A percentile compares a stretch with the other conserved stretches of the same genome.
Evolutionary conservation across 2,113 vertebrate genomes (phyloP).

Genomic region (Fulica atra): DNA sequence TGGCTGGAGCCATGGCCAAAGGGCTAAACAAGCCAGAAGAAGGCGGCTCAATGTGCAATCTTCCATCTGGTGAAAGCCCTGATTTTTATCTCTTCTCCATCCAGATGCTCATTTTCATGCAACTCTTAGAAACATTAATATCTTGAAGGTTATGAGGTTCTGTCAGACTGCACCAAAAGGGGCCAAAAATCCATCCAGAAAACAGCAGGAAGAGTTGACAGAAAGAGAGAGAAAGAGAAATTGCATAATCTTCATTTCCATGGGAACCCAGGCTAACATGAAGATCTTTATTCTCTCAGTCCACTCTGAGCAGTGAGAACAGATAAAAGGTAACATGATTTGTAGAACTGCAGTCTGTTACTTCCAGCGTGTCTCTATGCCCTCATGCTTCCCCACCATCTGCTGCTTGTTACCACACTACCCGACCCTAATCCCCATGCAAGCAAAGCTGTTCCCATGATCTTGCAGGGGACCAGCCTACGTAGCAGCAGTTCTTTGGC

Average conservation of each 20-base stretch:
- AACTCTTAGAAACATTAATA: not conserved
- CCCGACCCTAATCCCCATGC: accelerated
- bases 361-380: not conserved
- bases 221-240: not conserved
- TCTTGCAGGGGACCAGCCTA: not conserved
- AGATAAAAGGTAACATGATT: not conserved
- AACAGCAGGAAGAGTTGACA: not conserved
- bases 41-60: not conserved
- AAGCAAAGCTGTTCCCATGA: not conserved
- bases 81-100: not conserved
- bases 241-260: not conserved
- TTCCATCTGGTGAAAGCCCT: not conserved
- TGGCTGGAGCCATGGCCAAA: not conserved
- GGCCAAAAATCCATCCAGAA: not conserved
- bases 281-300: not conserved
- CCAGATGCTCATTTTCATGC: not conserved
- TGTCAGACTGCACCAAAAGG: not conserved
- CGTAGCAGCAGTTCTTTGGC: not conserved
- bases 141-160: not conserved
- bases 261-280: not conserved
- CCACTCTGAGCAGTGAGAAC: not conserved
- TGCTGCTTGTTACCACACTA: not conserved
- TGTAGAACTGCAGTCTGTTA: not conserved
- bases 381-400: not conserved
- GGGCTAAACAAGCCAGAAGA: not conserved